Evolutionary conservation across 2,797 vertebrate species (phyloP), one percentile per base, ranked within the genome.

Genomic region (Poecilia wingei): DNA sequence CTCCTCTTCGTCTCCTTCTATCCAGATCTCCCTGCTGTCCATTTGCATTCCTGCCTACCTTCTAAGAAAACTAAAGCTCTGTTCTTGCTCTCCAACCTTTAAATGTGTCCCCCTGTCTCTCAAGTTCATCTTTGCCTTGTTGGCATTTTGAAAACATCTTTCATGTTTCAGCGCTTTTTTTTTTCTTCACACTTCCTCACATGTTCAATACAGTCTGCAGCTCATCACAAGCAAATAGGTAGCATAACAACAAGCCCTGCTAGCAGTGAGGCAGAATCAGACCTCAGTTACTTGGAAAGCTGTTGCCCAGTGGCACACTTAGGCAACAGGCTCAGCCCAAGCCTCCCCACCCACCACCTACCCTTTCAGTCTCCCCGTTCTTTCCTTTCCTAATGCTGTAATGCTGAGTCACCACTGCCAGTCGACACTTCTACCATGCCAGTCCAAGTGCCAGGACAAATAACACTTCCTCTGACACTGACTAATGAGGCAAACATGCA

Each of bases 401-500:
- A 91, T 86, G 94, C 94, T 96, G 94, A 95, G 94, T 96, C 95
- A 96, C 95, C 94, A 93, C 92, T 94, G 93, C 92, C 93, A 94
- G 94, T 91, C 93, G 92, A 95, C 93, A 94, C 93, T 94, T 91
- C 84, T 87, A 87, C 82, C 28, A 86, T 94, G 91, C 91, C 90
- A 93, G 90, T 91, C 91, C 75, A 31, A 91, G 91, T 90, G 91
- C 87, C 92, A 94, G 93, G 92, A 94, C 93, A 94, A 94, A 94
- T 93, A 93, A 90, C 89, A 88, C 90, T 93, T 92, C 86, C 88
- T 85, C 84, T 87, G 88, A 93, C 86, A 91, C 90, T 87, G 86
- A 90, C 77, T 90, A 91, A 93, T 91, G 87, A 91, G 80, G 89
- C 91, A 91, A 90, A 93, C 83, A 89, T 86, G 75, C 77, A 76